A percentile compares a stretch with the other conserved stretches of the same genome.
Conservation (phyloP, 2,888 invertebrate genomes). For the Cephus pulcher region DNA sequence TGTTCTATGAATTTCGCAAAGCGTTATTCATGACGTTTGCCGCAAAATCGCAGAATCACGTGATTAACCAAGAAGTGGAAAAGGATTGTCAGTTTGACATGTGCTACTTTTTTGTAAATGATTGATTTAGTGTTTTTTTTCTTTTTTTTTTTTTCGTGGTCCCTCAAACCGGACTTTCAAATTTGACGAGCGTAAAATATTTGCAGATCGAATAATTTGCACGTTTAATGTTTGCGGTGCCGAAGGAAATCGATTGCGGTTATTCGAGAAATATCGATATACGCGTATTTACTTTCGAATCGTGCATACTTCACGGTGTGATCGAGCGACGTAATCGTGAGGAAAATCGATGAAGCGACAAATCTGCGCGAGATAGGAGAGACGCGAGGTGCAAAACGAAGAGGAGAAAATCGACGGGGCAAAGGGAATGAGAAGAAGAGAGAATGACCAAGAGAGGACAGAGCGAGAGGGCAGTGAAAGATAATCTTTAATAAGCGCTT, state of each 20-base stretch:
- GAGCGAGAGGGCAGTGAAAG: conserved; percentile 7
- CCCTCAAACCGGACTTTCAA: not conserved
- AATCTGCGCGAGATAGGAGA: not conserved
- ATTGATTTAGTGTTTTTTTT: not conserved
- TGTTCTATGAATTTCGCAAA: not conserved
- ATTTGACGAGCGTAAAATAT: not conserved
- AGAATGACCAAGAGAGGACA: conserved; percentile 9
- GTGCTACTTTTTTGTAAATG: not conserved
- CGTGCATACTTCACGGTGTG: not conserved
- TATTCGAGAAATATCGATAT: not conserved
- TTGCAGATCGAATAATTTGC: not conserved
- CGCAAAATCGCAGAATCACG: not conserved
- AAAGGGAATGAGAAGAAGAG: conserved; percentile 1
- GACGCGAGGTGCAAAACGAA: not conserved
- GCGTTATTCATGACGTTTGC: not conserved
- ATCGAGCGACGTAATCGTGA: not conserved
- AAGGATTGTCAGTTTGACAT: not conserved
- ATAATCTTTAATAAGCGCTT: conserved; percentile 5
- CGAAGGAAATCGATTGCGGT: not conserved
- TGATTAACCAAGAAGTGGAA: not conserved
- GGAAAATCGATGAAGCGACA: not conserved
- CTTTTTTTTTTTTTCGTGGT: not conserved
- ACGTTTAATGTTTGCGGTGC: not conserved
- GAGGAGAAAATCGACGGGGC: conserved; percentile 14
- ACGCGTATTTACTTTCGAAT: not conserved